Base-by-base conservation (phyloP, 2,888 invertebrate species). In the Tupiocoris notatus region DNA sequence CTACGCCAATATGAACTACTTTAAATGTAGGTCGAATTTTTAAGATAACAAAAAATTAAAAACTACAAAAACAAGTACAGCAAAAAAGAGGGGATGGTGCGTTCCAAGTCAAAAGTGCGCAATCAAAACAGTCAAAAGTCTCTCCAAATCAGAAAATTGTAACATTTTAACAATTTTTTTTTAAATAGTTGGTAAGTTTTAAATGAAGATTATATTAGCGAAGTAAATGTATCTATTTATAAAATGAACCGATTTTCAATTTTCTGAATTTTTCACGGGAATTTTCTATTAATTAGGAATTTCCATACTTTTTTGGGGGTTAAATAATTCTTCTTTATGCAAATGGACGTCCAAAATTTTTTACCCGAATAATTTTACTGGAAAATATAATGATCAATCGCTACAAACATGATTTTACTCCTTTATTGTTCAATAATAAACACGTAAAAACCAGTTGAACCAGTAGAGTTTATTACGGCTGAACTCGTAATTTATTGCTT, bases 1-100 rank as follows among this genome's bases (percentile, higher is more conserved):
- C 92, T 99, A 87, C 95, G 98, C 84, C 98, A 99, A 89, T 99
- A 99, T 89, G 99, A 99, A 91, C 95, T 99, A 87, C 95, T 99
- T 92, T 99, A 95, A 90, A 76, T 25, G 66, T 39, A 39, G 39
- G 39, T 39, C 39, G 39, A 39, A 39, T 39, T 39, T 39, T 39
- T 39, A 39, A 39, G 12, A 39, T 39, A 7, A 7, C 3, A 39
- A 39, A 39, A 39, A 12, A 39, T 7, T 7, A 39, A 39, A 12
- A 39, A 39, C 3, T 7, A 39, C 3, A 39, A 7, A 3, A 39
- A 39, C 39, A 39, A 3, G 39, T 12, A 81, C 87, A n/a, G n/a
- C n/a, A n/a, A n/a, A n/a, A 39, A 39, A 39, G 6, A 39, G 39
- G 39, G 39, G 39, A 39, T 7, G 12, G 39, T 12, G 39, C 39